Base-by-base conservation (phyloP, 1,140 invertebrate genomes). In the Pentalonia nigronervosa region DNA sequence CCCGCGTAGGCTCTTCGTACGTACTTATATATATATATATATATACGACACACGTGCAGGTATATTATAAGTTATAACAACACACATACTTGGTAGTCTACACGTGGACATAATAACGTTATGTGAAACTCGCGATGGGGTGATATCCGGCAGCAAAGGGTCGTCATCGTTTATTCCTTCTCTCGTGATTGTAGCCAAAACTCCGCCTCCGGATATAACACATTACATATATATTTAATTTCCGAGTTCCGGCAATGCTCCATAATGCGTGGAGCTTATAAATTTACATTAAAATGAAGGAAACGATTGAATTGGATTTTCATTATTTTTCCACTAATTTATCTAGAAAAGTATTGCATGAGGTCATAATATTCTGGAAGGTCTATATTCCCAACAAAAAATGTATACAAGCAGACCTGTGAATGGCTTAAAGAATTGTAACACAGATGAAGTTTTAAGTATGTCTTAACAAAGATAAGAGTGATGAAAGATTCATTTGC, bases 151-250 rank as follows among this genome's bases (percentile, higher is more conserved):
- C 23, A 45, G 83, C 84, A 25, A 47, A 48, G 84, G 84, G 36
- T 86, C 84, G 36, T 86, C 83, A 7, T 47, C 84, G 45, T 86
- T 86, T 76, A 76, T 86, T n/a, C 25, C 84, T 86, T 30, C 25
- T 86, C 36, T 41, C 34, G 34, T 21, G 36, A 84, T 84, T 30
- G 9, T 20, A 17, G 30, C 60, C 60, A n/a, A 76, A 76, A 76
- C 9, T 67, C 60, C 60, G 9, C 25, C 11, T 17, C 60, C n/a
- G 60, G 60, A 76, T n/a, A n/a, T 30, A n/a, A n/a, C 30, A 76
- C 60, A 76, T 76, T 34, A 76, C n/a, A n/a, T 34, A 17, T 76
- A 76, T 76, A 41, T 41, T n/a, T n/a, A n/a, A 76, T 76, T 76
- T 14, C n/a, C 60, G 6, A 76, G 60, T 76, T 76, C 30, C 60